Evolutionary conservation across 2,888 invertebrate species (phyloP).

Genomic region (Chorisops tibialis): DNA sequence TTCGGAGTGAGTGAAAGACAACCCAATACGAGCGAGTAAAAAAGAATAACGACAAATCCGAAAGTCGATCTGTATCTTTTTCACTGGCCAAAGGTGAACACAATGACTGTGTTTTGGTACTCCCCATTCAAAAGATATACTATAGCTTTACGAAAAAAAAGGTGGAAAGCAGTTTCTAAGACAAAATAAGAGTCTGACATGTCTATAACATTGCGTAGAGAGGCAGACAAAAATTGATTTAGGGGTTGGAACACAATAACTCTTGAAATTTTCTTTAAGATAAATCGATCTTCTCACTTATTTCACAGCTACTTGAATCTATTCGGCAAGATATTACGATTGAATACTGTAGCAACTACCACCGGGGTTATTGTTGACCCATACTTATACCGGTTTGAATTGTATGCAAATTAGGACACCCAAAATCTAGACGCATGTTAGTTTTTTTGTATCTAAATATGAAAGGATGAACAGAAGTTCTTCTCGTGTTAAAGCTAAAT

Average conservation of each 20-base stretch:
- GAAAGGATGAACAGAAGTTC: conserved; percentile 4
- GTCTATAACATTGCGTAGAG: background rate
- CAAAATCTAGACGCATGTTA: background rate
- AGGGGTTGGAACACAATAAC: background rate
- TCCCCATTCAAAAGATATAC: background rate
- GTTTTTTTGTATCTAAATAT: conserved; percentile 6
- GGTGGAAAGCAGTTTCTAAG: background rate
- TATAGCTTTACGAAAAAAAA: background rate
- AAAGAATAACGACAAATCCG: background rate
- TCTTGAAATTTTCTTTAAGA: background rate
- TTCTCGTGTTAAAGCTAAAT: conserved; percentile 27
- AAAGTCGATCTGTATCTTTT: background rate
- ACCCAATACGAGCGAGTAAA: background rate
- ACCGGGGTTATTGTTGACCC: background rate
- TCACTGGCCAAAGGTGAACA: background rate
- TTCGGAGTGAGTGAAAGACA: conserved; percentile 17
- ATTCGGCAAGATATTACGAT: background rate
- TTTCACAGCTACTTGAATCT: conserved; percentile 30
- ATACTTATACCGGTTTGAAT: conserved; percentile 19
- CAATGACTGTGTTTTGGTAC: conserved; percentile 1
- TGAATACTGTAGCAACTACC: background rate
- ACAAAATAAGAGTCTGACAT: background rate
- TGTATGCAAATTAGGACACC: conserved; percentile 30
- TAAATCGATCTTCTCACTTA: conserved; percentile 8
- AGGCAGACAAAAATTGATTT: background rate